Conservation (phyloP, 2,888 invertebrate species). For the Drosophila yooni region DNA sequence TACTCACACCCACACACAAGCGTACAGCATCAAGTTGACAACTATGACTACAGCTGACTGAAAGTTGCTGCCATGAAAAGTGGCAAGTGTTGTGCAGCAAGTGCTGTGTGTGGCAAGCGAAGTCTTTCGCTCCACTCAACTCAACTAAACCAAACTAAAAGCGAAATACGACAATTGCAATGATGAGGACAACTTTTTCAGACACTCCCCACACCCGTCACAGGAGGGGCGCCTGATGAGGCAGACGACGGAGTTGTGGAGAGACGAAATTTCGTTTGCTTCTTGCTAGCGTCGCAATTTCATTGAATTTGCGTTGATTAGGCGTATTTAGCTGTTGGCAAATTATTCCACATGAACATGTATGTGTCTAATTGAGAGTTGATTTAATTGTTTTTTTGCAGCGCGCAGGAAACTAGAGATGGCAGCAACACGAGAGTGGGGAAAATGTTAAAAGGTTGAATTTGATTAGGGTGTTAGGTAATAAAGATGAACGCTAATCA, state of each 20-base stretch:
- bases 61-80: constrained; percentile 36
- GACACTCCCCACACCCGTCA: constrained; percentile 18
- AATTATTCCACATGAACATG: constrained; percentile 54
- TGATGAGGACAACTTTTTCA: constrained; percentile 62
- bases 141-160: constrained; percentile 8
- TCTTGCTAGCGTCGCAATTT: constrained; percentile 73
- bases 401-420: constrained; percentile 16
- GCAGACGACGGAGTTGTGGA: neutral
- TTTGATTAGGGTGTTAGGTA: neutral
- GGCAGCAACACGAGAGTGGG: neutral
- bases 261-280: constrained; percentile 21
- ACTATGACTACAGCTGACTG: constrained; percentile 38
- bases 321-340: constrained; percentile 73
- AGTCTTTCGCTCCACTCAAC: constrained; percentile 13
- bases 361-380: constrained; percentile 69
- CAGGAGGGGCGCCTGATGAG: neutral
- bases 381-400: constrained; percentile 66
- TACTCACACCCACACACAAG: constrained; percentile 18
- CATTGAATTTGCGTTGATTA: constrained; percentile 79
- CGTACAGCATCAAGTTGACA: constrained; percentile 55
- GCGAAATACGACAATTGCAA: constrained; percentile 39
- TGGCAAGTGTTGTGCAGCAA: constrained; percentile 22
- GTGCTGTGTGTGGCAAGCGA: constrained; percentile 4
- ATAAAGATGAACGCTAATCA: neutral
- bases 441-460: neutral